Evolutionary conservation across 2,888 invertebrate species (phyloP), one percentile per base, ranked within the genome.

Genomic region (Sinotaia quadrata): DNA sequence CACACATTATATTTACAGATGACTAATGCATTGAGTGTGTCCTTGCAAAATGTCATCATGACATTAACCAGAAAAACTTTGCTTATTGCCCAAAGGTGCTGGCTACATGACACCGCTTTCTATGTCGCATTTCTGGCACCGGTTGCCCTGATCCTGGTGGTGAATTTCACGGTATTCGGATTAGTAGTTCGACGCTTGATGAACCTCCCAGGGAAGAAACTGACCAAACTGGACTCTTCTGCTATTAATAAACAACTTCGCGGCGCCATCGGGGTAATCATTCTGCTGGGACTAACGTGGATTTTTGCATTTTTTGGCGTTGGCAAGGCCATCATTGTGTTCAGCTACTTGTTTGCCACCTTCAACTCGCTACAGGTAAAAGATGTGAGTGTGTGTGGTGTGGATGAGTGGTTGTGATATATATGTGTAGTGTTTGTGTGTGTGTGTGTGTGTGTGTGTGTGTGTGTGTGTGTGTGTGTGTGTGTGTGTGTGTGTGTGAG

Each of bases 151-250:
- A 84, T 90, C 37, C 78, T 90, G 10, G 65, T 87, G 0, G 74
- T 87, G 41, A 90, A 90, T 76, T 79, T 83, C 33, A 73, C 87
- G 5, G 87, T 89, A 15, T 90, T 90, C 74, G 78, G 83, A 10
- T 71, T 89, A 68, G 89, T 90, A 12, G 61, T 85, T n/a, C 66
- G 77, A 24, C 80, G 81, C 67, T 73, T 85, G 8, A 31, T 75
- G 2, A 73, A 73, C 31, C n/a, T 69, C 59, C 41, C 60, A 7
- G 29, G 34, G 18, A 63, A 67, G 34, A 81, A 79, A 59, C 67
- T 83, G 5, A 78, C 75, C 65, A 81, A 81, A 72, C 74, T 78
- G 2, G 82, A 84, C 69, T 49, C 54, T 37, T 57, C 51, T 52
- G 59, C 67, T 54, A 62, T 52, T 4, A 62, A 72, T 3, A 72